A percentile compares a stretch with the other conserved stretches of the same genome.
Conservation (phyloP, 2,888 invertebrate genomes). For the Drosophila nr. perissopoda region DNA sequence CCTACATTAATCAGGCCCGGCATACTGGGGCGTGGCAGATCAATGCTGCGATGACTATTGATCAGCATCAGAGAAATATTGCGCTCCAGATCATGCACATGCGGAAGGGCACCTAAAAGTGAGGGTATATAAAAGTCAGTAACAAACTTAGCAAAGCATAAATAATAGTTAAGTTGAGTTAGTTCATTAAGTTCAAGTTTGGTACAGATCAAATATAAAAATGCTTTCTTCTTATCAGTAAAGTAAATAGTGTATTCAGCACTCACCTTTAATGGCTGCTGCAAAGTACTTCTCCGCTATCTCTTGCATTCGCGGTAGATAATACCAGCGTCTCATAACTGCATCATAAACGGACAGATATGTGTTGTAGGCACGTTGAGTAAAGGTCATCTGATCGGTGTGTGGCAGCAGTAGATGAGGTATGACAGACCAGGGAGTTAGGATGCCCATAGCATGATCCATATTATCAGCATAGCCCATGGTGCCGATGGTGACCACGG, state of each 20-base stretch:
- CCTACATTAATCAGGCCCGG: slow-evolving; percentile 83
- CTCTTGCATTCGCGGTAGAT: slow-evolving; percentile 83
- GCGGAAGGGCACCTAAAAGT: slow-evolving; percentile 80
- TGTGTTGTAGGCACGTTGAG: slow-evolving; percentile 83
- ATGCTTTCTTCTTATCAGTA: background rate
- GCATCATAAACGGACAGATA: slow-evolving; percentile 82
- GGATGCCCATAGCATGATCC: slow-evolving; percentile 84
- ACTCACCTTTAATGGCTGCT: slow-evolving; percentile 69
- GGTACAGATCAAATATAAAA: background rate
- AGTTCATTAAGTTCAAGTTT: background rate
- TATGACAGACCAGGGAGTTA: slow-evolving; percentile 84
- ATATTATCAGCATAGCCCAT: slow-evolving; percentile 85
- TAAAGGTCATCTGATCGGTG: slow-evolving; percentile 84
- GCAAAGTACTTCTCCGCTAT: slow-evolving; percentile 83
- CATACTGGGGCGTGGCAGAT: slow-evolving; percentile 85
- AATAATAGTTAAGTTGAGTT: background rate
- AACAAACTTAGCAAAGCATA: background rate
- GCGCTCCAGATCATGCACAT: slow-evolving; percentile 85
- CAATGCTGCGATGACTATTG: slow-evolving; percentile 86
- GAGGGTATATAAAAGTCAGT: background rate
- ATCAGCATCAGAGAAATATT: slow-evolving; percentile 86
- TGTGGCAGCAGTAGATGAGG: slow-evolving; percentile 82
- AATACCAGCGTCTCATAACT: slow-evolving; percentile 80
- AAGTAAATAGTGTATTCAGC: too few species aligned
- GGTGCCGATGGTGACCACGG: slow-evolving; percentile 84